Percentiles rank a stretch among this genome's conserved stretches.
These are phyloP conservation scores for Eretmocerus hayati DNA, from an alignment of 2,888 invertebrate species.

Conservation along the genomic window DNA sequence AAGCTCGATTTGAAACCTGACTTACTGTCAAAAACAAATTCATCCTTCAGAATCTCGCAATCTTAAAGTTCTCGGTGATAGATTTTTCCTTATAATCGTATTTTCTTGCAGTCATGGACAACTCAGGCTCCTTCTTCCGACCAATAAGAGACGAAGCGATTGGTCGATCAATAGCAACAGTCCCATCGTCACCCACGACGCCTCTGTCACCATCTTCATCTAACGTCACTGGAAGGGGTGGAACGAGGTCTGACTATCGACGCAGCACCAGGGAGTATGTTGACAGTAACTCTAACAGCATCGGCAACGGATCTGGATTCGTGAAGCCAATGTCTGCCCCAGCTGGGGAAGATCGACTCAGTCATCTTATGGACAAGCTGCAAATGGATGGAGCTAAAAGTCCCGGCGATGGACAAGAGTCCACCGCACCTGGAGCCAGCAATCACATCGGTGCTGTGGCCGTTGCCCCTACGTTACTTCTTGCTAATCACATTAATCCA, in stretches of 20 bases:
- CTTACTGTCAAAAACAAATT: too few species aligned
- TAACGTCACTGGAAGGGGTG: conserved; percentile 43
- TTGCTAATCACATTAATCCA: conserved; percentile 37
- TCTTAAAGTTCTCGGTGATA: too few species aligned
- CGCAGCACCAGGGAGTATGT: conserved; percentile 45
- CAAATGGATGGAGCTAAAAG: conserved; percentile 36
- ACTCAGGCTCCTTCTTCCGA: conserved; percentile 35
- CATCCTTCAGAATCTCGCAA: too few species aligned
- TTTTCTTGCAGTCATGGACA: conserved; percentile 27
- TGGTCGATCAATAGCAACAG: conserved; percentile 28
- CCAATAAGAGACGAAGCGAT: conserved; percentile 43
- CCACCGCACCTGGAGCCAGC: conserved; percentile 19
- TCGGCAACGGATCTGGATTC: conserved; percentile 22
- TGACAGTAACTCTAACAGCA: conserved; percentile 48
- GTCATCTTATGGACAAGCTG: conserved; percentile 38
- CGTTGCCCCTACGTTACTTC: conserved; percentile 35
- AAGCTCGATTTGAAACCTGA: too few species aligned
- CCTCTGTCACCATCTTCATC: conserved; percentile 34
- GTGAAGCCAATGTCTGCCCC: background rate
- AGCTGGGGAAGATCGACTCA: conserved; percentile 34
- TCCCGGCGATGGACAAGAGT: conserved; percentile 22
- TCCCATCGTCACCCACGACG: conserved; percentile 37
- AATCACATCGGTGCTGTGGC: conserved; percentile 36
- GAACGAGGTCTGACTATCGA: conserved; percentile 42
- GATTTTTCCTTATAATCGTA: too few species aligned